phyloP scores from a whole-genome alignment of 2,113 vertebrate genomes.

The Capra hircus region DNA sequence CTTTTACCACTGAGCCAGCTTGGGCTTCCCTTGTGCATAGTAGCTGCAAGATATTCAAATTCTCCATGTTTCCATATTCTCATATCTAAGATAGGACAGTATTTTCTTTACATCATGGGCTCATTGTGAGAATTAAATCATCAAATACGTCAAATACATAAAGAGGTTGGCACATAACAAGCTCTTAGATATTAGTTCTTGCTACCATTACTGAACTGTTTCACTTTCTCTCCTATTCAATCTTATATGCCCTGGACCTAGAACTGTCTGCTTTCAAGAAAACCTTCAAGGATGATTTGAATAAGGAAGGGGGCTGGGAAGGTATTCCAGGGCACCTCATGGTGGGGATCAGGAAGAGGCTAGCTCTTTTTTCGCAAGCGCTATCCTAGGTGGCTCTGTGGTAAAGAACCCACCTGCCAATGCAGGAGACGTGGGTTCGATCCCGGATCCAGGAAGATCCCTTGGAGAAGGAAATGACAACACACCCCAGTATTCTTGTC shows the following conservation, averaged over 20 bases:
- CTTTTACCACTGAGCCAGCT: background rate
- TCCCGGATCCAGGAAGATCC: background rate
- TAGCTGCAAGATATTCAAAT: background rate
- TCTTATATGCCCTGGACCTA: background rate
- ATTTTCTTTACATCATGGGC: background rate
- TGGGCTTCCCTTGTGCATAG: background rate
- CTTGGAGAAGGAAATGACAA: background rate
- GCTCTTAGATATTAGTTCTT: background rate
- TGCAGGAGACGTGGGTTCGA: background rate
- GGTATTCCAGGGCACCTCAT: background rate
- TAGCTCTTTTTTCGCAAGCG: background rate
- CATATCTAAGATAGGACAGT: background rate
- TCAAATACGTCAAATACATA: background rate
- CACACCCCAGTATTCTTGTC: background rate
- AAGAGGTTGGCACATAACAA: background rate
- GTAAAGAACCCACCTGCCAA: background rate
- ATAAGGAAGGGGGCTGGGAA: background rate
- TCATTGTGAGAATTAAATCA: background rate
- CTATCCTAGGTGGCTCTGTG: background rate
- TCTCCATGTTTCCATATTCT: background rate
- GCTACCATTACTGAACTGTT: background rate
- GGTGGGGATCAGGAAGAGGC: background rate
- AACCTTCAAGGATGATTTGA: background rate
- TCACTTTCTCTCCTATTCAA: background rate
- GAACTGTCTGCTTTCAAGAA: background rate